These are phyloP conservation scores for Drosophila carrolli DNA, from an alignment of 1,140 invertebrate genomes.

Conservation along the genomic window DNA sequence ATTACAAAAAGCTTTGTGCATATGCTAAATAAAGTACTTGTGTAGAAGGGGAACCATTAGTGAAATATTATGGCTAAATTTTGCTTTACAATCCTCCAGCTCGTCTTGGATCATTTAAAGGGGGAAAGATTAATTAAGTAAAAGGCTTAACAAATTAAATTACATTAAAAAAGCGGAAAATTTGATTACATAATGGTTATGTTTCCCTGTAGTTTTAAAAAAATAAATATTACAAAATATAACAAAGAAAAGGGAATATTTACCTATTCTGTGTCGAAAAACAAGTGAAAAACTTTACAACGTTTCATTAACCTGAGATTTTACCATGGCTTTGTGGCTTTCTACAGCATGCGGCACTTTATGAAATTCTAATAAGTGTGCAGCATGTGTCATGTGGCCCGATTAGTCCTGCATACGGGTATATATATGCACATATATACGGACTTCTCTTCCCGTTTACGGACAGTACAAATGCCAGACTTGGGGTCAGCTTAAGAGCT, in stretches of 20 bases:
- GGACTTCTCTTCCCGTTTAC: background rate
- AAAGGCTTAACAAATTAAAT: too few relatives aligned
- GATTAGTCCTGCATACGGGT: conserved; percentile 19
- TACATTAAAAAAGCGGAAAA: too few relatives aligned
- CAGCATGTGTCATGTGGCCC: conserved; percentile 32
- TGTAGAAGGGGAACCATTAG: conserved; percentile 35
- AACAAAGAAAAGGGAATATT: too few relatives aligned
- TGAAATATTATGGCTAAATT: conserved; percentile 49
- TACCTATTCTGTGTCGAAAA: background rate
- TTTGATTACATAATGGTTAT: too few relatives aligned
- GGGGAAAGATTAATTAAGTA: too few relatives aligned
- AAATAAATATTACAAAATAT: too few relatives aligned
- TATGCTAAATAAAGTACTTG: conserved; percentile 54
- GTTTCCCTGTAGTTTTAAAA: too few relatives aligned
- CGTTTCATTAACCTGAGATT: conserved; percentile 39
- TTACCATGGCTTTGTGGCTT: conserved; percentile 22
- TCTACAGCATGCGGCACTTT: conserved; percentile 35
- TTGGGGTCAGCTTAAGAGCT: conserved; percentile 55
- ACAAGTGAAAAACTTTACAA: conserved; percentile 1
- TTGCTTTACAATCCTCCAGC: too few relatives aligned
- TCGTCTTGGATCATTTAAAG: too few relatives aligned
- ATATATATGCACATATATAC: background rate
- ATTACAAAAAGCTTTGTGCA: conserved; percentile 64
- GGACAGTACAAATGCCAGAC: conserved; percentile 2
- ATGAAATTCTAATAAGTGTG: conserved; percentile 67